These are phyloP conservation scores for Eulithis testata DNA, from an alignment of 2,888 invertebrate species.

Conservation along the genomic window DNA sequence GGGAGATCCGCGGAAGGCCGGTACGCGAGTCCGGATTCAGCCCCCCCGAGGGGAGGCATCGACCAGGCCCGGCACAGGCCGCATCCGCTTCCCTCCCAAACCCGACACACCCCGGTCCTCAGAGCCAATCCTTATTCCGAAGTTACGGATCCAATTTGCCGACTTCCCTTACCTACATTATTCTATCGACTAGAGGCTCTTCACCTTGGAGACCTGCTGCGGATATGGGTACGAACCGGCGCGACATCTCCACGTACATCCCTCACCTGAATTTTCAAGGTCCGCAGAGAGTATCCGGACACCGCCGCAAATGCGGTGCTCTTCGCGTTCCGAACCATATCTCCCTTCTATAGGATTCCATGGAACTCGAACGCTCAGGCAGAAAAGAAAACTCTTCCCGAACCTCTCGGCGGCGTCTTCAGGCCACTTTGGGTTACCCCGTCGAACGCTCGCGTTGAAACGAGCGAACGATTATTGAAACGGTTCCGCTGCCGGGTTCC, in stretches of 20 bases:
- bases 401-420: slow-evolving; percentile 83
- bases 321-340: slow-evolving; percentile 77
- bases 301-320: slow-evolving; percentile 56
- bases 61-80: slow-evolving; percentile 26
- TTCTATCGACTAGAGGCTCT: slow-evolving; percentile 86
- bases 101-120: slow-evolving; percentile 86
- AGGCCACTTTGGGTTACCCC: slow-evolving; percentile 62
- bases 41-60: no score
- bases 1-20: slow-evolving; percentile 51
- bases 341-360: slow-evolving; percentile 80
- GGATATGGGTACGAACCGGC: slow-evolving; percentile 87
- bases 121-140: slow-evolving; percentile 91
- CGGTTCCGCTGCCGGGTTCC: no score
- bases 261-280: slow-evolving; percentile 66
- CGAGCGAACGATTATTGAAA: no score
- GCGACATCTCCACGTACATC: slow-evolving; percentile 63
- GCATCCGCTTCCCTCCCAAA: slow-evolving; percentile 70
- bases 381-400: slow-evolving; percentile 76
- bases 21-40: no score
- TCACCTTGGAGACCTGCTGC: slow-evolving; percentile 91
- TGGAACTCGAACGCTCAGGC: slow-evolving; percentile 79
- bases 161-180: slow-evolving; percentile 89
- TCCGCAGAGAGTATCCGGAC: slow-evolving; percentile 63
- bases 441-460: no score
- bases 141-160: slow-evolving; percentile 87